phyloP scores from a whole-genome alignment of 2,888 invertebrate genomes.

The Platycheirus albimanus region DNA sequence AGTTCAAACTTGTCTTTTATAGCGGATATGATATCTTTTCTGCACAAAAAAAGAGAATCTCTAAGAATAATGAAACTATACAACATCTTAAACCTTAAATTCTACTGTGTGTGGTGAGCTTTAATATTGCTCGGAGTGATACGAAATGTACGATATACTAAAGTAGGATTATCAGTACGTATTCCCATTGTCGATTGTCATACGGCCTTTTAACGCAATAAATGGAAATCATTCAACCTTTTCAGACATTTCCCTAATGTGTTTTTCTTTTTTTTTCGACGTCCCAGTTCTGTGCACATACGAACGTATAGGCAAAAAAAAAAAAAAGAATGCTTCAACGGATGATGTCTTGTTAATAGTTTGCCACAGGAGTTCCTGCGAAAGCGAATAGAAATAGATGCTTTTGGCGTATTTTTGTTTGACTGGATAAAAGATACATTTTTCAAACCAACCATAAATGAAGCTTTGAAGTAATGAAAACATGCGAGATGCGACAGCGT shows the following conservation, averaged over 20 bases:
- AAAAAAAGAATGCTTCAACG: constrained; percentile 16
- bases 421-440: constrained; percentile 21
- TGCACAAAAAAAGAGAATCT: no score
- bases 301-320: constrained; percentile 19
- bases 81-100: no score
- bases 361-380: constrained; percentile 57
- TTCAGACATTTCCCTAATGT: constrained; percentile 47
- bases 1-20: no score
- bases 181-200: constrained; percentile 8
- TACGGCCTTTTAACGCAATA: constrained; percentile 56
- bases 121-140: no score
- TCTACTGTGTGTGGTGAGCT: no score
- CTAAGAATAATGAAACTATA: no score
- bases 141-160: no score
- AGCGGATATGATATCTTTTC: no score
- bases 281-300: constrained; percentile 45
- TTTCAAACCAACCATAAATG: constrained; percentile 47
- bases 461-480: constrained; percentile 9
- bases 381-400: constrained; percentile 4
- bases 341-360: constrained; percentile 64
- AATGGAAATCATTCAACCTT: constrained; percentile 61
- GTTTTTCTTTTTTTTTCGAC: constrained; percentile 21
- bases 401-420: constrained; percentile 31
- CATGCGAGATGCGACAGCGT: background rate
- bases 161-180: no score